Evolutionary conservation across 2,797 vertebrate genomes (phyloP).

Genomic region (Thunnus albacares): DNA sequence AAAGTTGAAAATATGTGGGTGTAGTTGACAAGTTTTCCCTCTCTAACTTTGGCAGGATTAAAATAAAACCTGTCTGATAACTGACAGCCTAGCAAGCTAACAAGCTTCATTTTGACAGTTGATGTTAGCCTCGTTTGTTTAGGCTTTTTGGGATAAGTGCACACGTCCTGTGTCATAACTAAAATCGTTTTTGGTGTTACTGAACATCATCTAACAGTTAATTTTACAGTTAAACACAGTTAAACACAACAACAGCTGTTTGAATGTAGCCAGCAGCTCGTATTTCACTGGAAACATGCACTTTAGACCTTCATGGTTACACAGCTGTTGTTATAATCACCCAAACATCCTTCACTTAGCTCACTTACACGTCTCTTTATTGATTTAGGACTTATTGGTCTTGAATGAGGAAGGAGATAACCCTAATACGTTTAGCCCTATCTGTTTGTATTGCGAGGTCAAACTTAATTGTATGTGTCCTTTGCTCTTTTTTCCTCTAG

Average conservation of each 20-base stretch:
- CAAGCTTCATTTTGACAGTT: conserved; percentile 39
- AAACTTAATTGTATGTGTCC: not conserved
- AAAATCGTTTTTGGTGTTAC: too few relatives aligned
- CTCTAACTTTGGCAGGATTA: not conserved
- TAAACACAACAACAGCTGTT: conserved; percentile 57
- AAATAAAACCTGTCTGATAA: conserved; percentile 3
- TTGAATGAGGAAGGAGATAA: too few relatives aligned
- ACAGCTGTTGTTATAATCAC: not conserved
- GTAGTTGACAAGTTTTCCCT: accelerated
- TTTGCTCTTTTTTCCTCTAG: conserved; percentile 74
- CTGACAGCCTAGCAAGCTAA: conserved; percentile 45
- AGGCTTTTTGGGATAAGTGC: not conserved
- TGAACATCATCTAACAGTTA: not conserved
- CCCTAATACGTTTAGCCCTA: not conserved
- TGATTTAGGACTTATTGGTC: conserved; percentile 3
- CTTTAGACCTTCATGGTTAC: conserved; percentile 13
- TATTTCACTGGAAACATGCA: not conserved
- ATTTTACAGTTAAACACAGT: not conserved
- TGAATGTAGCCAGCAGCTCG: not conserved
- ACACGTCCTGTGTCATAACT: too few relatives aligned
- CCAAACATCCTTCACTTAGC: not conserved
- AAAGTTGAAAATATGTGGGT: accelerated
- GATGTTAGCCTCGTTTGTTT: conserved; percentile 34
- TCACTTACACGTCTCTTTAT: conserved; percentile 31
- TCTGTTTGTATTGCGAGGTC: not conserved